A percentile compares a stretch with the other conserved stretches of the same genome.
These are phyloP conservation scores for Andrena cerasifolii DNA, from an alignment of 1,140 invertebrate genomes.

Conservation along the genomic window DNA sequence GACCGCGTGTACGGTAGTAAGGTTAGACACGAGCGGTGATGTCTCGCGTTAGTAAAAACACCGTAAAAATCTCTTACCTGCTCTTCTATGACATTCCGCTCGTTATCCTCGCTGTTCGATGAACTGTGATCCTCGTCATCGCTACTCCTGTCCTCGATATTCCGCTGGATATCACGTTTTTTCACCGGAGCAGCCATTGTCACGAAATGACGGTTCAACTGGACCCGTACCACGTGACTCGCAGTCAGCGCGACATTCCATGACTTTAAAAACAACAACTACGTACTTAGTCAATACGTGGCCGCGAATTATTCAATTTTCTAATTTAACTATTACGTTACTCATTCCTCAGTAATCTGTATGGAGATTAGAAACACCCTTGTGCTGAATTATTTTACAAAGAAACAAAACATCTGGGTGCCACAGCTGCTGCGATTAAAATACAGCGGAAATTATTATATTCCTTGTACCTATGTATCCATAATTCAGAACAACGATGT, in stretches of 20 bases:
- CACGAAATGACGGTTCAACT: constrained; percentile 3
- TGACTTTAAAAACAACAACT: background rate
- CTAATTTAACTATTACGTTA: too few species aligned
- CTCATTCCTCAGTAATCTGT: too few species aligned
- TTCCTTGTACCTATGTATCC: too few species aligned
- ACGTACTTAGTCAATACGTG: too few species aligned
- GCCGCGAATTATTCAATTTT: too few species aligned
- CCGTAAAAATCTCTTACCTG: constrained; percentile 44
- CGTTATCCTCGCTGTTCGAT: constrained; percentile 59
- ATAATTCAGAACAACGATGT: too few species aligned
- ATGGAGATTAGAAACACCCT: too few species aligned
- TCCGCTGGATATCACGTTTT: constrained; percentile 70
- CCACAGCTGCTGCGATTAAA: too few species aligned
- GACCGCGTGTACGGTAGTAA: constrained; percentile 40
- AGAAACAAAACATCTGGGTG: too few species aligned
- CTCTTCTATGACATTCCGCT: constrained; percentile 44
- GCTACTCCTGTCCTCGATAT: constrained; percentile 48
- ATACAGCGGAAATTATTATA: too few species aligned
- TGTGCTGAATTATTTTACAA: too few species aligned
- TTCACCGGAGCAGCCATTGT: constrained; percentile 74
- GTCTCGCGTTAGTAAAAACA: background rate
- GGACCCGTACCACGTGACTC: background rate
- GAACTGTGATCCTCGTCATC: constrained; percentile 58
- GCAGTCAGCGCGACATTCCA: background rate
- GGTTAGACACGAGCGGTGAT: constrained; percentile 37